Evolutionary conservation across 2,113 vertebrate species (phyloP).

Genomic region (Panthera leo): DNA sequence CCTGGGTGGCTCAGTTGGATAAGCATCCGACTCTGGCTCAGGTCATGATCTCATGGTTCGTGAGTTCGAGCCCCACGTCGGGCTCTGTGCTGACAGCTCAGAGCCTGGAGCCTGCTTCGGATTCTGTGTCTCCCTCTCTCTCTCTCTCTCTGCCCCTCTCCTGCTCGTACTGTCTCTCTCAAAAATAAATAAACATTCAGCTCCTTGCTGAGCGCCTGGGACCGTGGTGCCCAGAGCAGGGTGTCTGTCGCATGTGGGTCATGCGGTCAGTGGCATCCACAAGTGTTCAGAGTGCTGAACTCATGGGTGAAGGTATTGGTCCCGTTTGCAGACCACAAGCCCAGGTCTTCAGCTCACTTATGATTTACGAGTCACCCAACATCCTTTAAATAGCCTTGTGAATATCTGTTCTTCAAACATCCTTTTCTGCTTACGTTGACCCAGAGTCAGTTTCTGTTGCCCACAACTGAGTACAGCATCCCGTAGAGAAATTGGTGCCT

Average conservation of each 20-base stretch:
- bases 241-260: too few relatives aligned
- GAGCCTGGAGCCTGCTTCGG: too few relatives aligned
- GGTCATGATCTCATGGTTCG: too few relatives aligned
- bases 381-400: constrained; percentile 7
- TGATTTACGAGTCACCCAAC: neutral
- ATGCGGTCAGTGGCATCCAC: neutral
- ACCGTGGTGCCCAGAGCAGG: neutral
- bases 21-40: too few relatives aligned
- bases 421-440: neutral
- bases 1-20: too few relatives aligned
- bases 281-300: neutral
- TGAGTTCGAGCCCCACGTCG: too few relatives aligned
- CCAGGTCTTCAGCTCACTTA: neutral
- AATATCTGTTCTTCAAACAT: neutral
- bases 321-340: neutral
- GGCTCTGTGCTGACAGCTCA: too few relatives aligned
- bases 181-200: too few relatives aligned
- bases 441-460: neutral
- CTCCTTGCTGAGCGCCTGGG: neutral
- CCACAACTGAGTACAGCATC: neutral
- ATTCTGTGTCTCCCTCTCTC: too few relatives aligned
- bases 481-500: neutral
- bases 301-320: neutral
- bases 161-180: too few relatives aligned
- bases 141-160: too few relatives aligned